These are phyloP conservation scores for Pseudorasbora parva DNA, from an alignment of 2,113 vertebrate species.

Conservation along the genomic window DNA sequence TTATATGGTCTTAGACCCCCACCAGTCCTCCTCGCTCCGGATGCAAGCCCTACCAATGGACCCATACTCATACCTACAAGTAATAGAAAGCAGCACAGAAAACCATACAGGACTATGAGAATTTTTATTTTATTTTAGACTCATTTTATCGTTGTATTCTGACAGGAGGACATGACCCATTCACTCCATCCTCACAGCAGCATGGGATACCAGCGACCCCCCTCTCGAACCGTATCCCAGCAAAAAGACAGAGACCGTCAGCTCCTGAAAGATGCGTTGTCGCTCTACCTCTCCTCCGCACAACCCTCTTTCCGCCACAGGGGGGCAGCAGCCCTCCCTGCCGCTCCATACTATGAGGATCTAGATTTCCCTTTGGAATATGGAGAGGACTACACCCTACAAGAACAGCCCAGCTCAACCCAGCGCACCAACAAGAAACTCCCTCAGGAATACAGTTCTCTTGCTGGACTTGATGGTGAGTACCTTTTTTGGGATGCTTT, in stretches of 20 bases:
- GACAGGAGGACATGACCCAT: slow-evolving; percentile 77
- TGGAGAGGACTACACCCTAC: slow-evolving; percentile 73
- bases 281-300: slow-evolving; percentile 82
- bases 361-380: slow-evolving; percentile 73
- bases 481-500: neutral
- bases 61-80: slow-evolving; percentile 88
- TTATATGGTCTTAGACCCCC: slow-evolving; percentile 83
- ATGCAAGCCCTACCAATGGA: slow-evolving; percentile 82
- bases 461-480: slow-evolving; percentile 69
- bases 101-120: neutral
- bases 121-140: too few relatives aligned
- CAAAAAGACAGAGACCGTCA: slow-evolving; percentile 76
- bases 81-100: slow-evolving; percentile 79
- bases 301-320: slow-evolving; percentile 70
- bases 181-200: slow-evolving; percentile 66
- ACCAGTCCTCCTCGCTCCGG: slow-evolving; percentile 73
- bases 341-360: slow-evolving; percentile 73
- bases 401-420: slow-evolving; percentile 68
- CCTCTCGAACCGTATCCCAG: slow-evolving; percentile 76
- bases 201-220: slow-evolving; percentile 69
- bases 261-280: slow-evolving; percentile 84
- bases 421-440: slow-evolving; percentile 70
- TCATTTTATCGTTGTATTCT: slow-evolving; percentile 52
- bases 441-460: slow-evolving; percentile 63
- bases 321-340: slow-evolving; percentile 67